Percentiles rank a stretch among this genome's conserved stretches.
These are phyloP conservation scores for Oreocharis arfaki DNA, from an alignment of 2,113 vertebrate genomes.

Conservation along the genomic window DNA sequence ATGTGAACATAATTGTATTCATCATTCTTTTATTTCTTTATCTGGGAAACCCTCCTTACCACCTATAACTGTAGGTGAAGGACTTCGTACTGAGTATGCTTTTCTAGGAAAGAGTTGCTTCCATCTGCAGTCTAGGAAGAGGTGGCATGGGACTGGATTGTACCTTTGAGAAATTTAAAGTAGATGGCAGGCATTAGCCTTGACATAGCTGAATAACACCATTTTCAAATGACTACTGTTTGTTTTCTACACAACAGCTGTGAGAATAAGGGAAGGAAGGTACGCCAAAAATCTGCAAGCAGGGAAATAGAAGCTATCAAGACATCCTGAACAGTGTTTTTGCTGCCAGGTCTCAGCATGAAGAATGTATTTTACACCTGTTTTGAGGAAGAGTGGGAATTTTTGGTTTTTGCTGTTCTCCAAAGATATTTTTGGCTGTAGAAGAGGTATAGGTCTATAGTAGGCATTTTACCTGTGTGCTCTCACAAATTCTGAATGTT, in stretches of 20 bases:
- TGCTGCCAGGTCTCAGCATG: neutral
- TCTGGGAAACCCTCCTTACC: neutral
- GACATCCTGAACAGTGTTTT: neutral
- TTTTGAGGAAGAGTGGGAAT: neutral
- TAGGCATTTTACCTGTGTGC: neutral
- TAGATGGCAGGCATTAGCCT: neutral
- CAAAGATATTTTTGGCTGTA: neutral
- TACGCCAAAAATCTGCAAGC: neutral
- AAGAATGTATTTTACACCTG: constrained; percentile 1
- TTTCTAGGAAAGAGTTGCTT: neutral
- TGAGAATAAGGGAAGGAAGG: neutral
- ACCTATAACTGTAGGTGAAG: neutral
- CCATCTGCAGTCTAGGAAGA: neutral
- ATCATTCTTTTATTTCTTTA: neutral
- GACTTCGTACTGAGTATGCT: neutral
- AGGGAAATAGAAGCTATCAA: neutral
- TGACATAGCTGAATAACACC: neutral
- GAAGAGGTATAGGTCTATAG: neutral
- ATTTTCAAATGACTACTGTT: neutral
- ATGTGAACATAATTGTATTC: neutral
- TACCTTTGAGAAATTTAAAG: neutral
- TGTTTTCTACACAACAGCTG: constrained; percentile 16
- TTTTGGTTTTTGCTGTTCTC: neutral
- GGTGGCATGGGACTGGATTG: neutral
- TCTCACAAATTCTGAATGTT: neutral